Conservation (phyloP, 2,797 vertebrate species). For the Epinephelus malabaricus region DNA sequence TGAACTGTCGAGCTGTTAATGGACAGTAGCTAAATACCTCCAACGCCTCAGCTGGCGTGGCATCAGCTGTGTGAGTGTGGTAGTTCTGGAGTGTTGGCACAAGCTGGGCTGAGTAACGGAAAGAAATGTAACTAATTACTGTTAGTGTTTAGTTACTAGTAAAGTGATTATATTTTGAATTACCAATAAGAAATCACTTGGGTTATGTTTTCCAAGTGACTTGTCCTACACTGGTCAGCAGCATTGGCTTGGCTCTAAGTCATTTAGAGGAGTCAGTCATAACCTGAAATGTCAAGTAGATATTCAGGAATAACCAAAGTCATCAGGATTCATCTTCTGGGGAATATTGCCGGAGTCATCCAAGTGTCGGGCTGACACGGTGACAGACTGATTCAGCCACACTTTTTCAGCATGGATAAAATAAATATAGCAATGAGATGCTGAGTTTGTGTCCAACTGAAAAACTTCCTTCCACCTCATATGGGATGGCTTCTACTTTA, state of each 20-base stretch:
- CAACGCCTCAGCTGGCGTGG: too few species aligned
- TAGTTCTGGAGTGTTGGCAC: not conserved
- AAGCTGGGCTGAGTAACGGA: not conserved
- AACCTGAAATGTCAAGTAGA: too few species aligned
- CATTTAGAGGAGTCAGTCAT: too few species aligned
- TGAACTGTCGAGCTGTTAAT: too few species aligned
- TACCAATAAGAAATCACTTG: not conserved
- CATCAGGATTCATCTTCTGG: not conserved
- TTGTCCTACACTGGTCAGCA: too few species aligned
- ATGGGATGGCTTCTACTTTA: constrained; percentile 5
- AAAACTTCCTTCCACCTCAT: not conserved
- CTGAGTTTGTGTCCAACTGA: not conserved
- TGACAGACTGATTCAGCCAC: not conserved
- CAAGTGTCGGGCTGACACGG: not conserved
- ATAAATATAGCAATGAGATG: not conserved
- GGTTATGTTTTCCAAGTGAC: not conserved
- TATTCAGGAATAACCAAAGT: too few species aligned
- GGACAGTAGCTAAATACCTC: too few species aligned
- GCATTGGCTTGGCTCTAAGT: too few species aligned
- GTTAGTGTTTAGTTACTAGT: not conserved
- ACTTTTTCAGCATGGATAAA: not conserved
- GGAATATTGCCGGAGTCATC: not conserved
- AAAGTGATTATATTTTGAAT: not conserved
- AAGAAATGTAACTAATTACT: not conserved
- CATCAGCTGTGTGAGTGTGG: not conserved